Percentiles rank a stretch among this genome's conserved stretches.
phyloP scores from a whole-genome alignment of 2,797 vertebrate species.

The Amphiprion clarkii region DNA sequence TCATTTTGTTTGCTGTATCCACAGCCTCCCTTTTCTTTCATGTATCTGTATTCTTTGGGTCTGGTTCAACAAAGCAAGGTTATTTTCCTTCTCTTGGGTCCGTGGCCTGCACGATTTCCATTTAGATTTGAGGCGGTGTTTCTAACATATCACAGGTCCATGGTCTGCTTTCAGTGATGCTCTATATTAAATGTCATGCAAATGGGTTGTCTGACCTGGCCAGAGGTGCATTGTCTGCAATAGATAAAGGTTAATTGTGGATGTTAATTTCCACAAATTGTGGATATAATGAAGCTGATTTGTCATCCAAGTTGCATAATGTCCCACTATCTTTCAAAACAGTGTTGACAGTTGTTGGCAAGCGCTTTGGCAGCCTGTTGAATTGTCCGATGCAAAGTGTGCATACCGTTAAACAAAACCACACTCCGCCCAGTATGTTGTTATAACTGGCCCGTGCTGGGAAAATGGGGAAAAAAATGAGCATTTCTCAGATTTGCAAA shows the following conservation, averaged over 20 bases:
- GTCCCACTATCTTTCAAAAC: constrained; percentile 65
- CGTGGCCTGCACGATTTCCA: constrained; percentile 64
- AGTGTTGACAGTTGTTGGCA: constrained; percentile 61
- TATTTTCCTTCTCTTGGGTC: constrained; percentile 63
- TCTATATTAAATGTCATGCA: constrained; percentile 77
- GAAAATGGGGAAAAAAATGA: constrained; percentile 21
- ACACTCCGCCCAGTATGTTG: constrained; percentile 14
- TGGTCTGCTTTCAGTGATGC: constrained; percentile 60
- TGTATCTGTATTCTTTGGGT: constrained; percentile 75
- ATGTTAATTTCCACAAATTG: constrained; percentile 81
- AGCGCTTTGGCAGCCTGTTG: constrained; percentile 44
- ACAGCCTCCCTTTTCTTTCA: constrained; percentile 68
- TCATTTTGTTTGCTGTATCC: constrained; percentile 86
- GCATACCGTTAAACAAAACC: constrained; percentile 4
- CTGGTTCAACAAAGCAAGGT: constrained; percentile 71
- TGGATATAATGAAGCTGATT: constrained; percentile 73
- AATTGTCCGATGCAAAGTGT: constrained; percentile 32
- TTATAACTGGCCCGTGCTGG: constrained; percentile 3
- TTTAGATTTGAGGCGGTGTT: constrained; percentile 74
- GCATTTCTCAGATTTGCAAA: constrained; percentile 37
- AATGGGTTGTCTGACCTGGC: constrained; percentile 79
- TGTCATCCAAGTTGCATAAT: constrained; percentile 70
- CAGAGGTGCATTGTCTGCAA: constrained; percentile 76
- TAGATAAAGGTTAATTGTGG: constrained; percentile 85
- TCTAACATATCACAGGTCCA: constrained; percentile 49